Evolutionary conservation across 1,140 invertebrate genomes (phyloP).

Genomic region (Hyphantria cunea): DNA sequence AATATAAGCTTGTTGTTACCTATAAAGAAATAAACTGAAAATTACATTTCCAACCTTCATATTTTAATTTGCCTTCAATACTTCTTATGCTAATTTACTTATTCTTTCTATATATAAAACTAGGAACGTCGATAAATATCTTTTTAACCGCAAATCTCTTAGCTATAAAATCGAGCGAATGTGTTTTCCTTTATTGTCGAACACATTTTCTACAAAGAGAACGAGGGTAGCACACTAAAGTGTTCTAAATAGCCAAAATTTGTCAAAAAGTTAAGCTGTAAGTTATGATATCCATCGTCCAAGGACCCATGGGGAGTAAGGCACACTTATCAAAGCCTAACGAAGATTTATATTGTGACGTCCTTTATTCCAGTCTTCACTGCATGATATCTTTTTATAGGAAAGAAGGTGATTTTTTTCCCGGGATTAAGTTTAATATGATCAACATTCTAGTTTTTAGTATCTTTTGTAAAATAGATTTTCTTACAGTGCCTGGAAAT

Average conservation of each 20-base stretch:
- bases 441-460: slow-evolving; percentile 15
- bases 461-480: background rate
- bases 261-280: slow-evolving; percentile 36
- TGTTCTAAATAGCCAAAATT: slow-evolving; percentile 33
- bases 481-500: background rate
- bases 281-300: slow-evolving; percentile 34
- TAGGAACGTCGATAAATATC: background rate
- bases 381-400: slow-evolving; percentile 13
- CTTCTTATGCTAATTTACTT: too few species aligned
- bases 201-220: slow-evolving; percentile 14
- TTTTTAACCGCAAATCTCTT: background rate
- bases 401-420: slow-evolving; percentile 14
- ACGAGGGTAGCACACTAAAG: slow-evolving; percentile 20
- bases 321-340: slow-evolving; percentile 31
- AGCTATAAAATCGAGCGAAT: background rate
- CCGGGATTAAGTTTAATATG: slow-evolving; percentile 14
- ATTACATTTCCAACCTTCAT: too few species aligned
- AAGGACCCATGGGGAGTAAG: slow-evolving; percentile 18
- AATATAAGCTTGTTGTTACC: too few species aligned
- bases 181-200: background rate
- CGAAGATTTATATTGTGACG: slow-evolving; percentile 31
- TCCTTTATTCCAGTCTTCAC: slow-evolving; percentile 22
- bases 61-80: too few species aligned
- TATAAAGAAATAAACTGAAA: too few species aligned
- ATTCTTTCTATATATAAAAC: background rate